phyloP scores from a whole-genome alignment of 2,113 vertebrate genomes.

The Gallinago paraguaiae region DNA sequence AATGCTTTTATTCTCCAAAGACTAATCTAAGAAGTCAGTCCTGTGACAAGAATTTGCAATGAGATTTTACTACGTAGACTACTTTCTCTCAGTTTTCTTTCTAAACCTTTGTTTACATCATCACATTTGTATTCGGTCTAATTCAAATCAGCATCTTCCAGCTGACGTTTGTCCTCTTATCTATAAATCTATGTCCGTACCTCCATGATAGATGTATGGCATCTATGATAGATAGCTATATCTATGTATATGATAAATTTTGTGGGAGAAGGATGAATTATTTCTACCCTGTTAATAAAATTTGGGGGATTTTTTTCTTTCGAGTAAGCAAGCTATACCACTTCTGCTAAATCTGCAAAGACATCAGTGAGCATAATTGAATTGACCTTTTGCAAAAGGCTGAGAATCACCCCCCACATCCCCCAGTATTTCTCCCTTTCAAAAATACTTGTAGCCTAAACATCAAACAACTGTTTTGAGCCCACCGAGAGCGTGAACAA shows the following conservation, averaged over 20 bases:
- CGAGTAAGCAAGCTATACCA: not conserved
- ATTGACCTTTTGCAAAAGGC: constrained; percentile 50
- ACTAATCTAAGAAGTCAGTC: not conserved
- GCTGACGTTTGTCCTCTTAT: not conserved
- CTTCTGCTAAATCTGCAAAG: constrained; percentile 3
- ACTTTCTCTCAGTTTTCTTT: not conserved
- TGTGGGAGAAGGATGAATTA: constrained; percentile 15
- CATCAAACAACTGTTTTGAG: not conserved
- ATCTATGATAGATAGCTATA: not conserved
- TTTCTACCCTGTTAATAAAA: constrained; percentile 4
- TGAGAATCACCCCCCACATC: not conserved
- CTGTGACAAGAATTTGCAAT: not conserved
- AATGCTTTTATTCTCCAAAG: not conserved
- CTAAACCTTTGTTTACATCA: not conserved
- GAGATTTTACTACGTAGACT: not conserved
- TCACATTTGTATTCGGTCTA: not conserved
- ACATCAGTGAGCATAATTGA: constrained; percentile 44
- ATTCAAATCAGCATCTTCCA: not conserved
- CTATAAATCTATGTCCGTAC: not conserved
- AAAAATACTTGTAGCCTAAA: constrained; percentile 7
- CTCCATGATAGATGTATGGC: not conserved
- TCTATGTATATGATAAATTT: not conserved
- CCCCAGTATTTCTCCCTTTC: constrained; percentile 8
- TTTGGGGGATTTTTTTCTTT: not conserved
- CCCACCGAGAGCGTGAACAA: not conserved